These are phyloP conservation scores for Cydia strobilella DNA, from an alignment of 1,140 invertebrate species.

Conservation along the genomic window DNA sequence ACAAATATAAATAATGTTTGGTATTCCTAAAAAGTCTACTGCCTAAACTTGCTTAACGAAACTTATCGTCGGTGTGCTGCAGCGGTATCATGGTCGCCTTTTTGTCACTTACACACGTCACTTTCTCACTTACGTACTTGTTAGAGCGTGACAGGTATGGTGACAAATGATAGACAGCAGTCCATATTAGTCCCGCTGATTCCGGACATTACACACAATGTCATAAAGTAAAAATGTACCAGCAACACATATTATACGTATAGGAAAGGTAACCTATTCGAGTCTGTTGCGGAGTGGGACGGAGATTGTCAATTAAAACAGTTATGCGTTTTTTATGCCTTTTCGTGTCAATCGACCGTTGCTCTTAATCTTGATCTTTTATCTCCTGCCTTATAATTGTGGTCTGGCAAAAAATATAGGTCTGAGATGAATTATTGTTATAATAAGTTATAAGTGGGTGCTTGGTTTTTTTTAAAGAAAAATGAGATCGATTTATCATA, in stretches of 20 bases:
- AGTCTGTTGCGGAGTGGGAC: not conserved
- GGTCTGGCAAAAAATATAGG: constrained; percentile 2
- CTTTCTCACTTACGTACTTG: too few relatives aligned
- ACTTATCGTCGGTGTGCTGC: not conserved
- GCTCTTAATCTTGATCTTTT: not conserved
- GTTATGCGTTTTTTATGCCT: not conserved
- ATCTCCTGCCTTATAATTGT: not conserved
- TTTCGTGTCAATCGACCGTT: not conserved
- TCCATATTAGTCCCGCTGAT: too few relatives aligned
- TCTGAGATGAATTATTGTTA: not conserved
- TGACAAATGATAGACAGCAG: too few relatives aligned
- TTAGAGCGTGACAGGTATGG: too few relatives aligned
- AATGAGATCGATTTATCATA: constrained; percentile 4
- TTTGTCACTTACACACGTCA: too few relatives aligned
- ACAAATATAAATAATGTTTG: too few relatives aligned
- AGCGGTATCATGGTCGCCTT: too few relatives aligned
- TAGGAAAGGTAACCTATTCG: constrained; percentile 23
- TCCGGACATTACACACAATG: not conserved
- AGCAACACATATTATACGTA: constrained; percentile 5
- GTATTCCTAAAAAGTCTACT: too few relatives aligned
- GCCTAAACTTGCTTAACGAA: not conserved
- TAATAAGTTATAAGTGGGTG: too few relatives aligned
- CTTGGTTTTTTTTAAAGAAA: not conserved
- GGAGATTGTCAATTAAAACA: constrained; percentile 31
- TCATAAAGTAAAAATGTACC: not conserved